A percentile compares a stretch with the other conserved stretches of the same genome.
These are phyloP conservation scores for Diadegma fenestrale DNA, from an alignment of 2,888 invertebrate genomes.

Conservation along the genomic window DNA sequence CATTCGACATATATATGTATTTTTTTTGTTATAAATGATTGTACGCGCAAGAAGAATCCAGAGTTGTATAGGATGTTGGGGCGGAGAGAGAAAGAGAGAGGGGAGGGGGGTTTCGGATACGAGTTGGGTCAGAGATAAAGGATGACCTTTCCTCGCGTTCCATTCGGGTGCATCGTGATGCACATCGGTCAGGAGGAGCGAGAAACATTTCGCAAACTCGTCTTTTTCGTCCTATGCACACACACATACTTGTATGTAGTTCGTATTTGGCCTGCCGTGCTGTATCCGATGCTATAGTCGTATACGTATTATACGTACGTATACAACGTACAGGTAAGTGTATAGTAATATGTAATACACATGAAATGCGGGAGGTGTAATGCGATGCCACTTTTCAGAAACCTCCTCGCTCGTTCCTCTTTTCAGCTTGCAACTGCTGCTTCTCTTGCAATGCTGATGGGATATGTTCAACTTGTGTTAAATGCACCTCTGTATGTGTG, in stretches of 20 bases:
- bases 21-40: slow-evolving; percentile 38
- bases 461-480: slow-evolving; percentile 34
- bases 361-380: slow-evolving; percentile 72
- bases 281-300: slow-evolving; percentile 23
- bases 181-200: slow-evolving; percentile 72
- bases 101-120: slow-evolving; percentile 25
- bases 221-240: slow-evolving; percentile 39
- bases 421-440: slow-evolving; percentile 64
- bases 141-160: slow-evolving; percentile 74
- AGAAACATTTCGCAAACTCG: slow-evolving; percentile 68
- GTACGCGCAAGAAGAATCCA: slow-evolving; percentile 36
- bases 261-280: slow-evolving; percentile 23
- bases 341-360: slow-evolving; percentile 42
- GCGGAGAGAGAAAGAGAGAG: not conserved
- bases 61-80: slow-evolving; percentile 4
- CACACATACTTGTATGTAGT: not conserved
- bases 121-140: slow-evolving; percentile 71
- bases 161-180: slow-evolving; percentile 74
- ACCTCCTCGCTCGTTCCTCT: slow-evolving; percentile 64
- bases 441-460: slow-evolving; percentile 45
- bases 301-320: slow-evolving; percentile 31
- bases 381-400: slow-evolving; percentile 72
- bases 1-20: not conserved
- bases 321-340: slow-evolving; percentile 40
- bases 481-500: slow-evolving; percentile 16